Conservation (phyloP, 2,113 vertebrate species). For the Tyrannus savana region DNA sequence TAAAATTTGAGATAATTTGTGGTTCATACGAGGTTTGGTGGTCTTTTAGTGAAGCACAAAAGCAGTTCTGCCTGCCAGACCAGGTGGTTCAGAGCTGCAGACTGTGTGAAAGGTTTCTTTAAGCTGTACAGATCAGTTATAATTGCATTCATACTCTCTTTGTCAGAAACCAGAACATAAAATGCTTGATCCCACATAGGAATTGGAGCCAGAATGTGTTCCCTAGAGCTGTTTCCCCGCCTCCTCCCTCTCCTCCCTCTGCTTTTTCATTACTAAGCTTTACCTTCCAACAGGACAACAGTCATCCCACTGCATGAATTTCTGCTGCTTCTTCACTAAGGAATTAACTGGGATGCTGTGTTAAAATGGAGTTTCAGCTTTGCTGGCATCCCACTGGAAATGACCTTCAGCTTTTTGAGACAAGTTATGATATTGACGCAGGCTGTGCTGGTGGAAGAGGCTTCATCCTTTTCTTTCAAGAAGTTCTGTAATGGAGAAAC, state of each 20-base stretch:
- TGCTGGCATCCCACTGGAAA: not conserved
- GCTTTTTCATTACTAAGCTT: not conserved
- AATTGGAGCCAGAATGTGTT: not conserved
- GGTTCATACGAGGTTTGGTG: not conserved
- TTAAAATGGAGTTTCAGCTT: not conserved
- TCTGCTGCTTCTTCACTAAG: not conserved
- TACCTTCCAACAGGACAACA: not conserved
- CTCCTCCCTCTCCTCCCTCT: not conserved
- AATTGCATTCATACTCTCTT: not conserved
- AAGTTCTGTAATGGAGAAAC: not conserved
- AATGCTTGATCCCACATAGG: accelerated
- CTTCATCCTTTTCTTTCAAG: not conserved
- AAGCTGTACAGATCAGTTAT: not conserved
- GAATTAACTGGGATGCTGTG: not conserved
- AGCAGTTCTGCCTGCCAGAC: not conserved
- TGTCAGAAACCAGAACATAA: not conserved
- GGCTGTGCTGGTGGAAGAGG: not conserved
- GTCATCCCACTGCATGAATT: not conserved
- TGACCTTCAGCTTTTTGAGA: not conserved
- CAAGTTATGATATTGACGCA: not conserved
- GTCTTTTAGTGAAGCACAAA: not conserved
- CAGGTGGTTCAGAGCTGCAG: not conserved
- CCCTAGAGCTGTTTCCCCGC: not conserved
- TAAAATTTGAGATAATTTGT: not conserved
- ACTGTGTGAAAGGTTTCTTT: not conserved